Conservation (phyloP, 2,888 invertebrate species). For the Geotrupes spiniger region DNA sequence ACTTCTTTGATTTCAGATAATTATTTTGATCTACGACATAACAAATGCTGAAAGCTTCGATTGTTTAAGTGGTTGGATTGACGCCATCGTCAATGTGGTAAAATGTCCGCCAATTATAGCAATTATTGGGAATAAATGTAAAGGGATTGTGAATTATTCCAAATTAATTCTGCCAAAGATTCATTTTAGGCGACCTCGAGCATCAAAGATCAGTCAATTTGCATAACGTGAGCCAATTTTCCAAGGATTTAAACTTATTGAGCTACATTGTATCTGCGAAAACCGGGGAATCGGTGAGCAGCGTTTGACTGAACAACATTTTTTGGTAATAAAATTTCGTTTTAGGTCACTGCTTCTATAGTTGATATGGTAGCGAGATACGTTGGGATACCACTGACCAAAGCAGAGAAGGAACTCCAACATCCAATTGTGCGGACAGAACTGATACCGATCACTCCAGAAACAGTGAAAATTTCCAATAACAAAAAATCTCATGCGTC, state of each 20-base stretch:
- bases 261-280: slow-evolving; percentile 67
- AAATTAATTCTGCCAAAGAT: no score
- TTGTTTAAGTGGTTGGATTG: slow-evolving; percentile 69
- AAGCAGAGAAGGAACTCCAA: slow-evolving; percentile 65
- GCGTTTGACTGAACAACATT: slow-evolving; percentile 1
- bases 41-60: slow-evolving; percentile 80
- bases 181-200: slow-evolving; percentile 59
- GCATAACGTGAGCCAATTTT: slow-evolving; percentile 63
- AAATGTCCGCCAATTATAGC: slow-evolving; percentile 57
- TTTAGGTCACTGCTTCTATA: slow-evolving; percentile 63
- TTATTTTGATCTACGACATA: slow-evolving; percentile 80
- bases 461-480: slow-evolving; percentile 4
- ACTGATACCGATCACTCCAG: slow-evolving; percentile 45
- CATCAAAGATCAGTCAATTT: slow-evolving; percentile 67
- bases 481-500: slow-evolving; percentile 41
- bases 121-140: slow-evolving; percentile 68
- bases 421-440: slow-evolving; percentile 66
- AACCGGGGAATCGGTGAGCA: slow-evolving; percentile 67
- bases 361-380: slow-evolving; percentile 69
- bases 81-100: slow-evolving; percentile 52
- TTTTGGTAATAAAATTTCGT: slow-evolving; percentile 19
- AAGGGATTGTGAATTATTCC: no score
- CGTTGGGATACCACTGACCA: slow-evolving; percentile 62
- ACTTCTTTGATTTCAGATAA: slow-evolving; percentile 62
- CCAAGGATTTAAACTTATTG: slow-evolving; percentile 60